These are phyloP conservation scores for Damaliscus lunatus DNA, from an alignment of 2,113 vertebrate genomes.

Conservation along the genomic window DNA sequence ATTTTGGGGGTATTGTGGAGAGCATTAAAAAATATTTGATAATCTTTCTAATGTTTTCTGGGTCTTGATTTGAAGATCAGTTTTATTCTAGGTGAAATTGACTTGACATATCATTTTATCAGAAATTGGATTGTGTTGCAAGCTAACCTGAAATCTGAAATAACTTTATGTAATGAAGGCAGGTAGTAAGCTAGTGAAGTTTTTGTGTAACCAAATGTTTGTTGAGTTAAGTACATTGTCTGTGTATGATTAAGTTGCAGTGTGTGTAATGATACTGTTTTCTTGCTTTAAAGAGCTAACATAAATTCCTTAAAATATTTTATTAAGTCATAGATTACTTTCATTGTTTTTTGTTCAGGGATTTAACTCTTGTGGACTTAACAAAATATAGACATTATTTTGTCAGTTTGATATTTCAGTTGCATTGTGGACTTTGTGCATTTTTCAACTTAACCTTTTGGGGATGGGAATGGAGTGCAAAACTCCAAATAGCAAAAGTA, in stretches of 20 bases:
- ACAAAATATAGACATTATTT: not conserved
- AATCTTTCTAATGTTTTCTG: conserved; percentile 37
- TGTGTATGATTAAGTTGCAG: not conserved
- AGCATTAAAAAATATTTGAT: conserved; percentile 20
- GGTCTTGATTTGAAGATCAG: conserved; percentile 39
- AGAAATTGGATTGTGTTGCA: not conserved
- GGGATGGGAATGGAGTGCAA: not conserved
- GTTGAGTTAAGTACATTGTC: not conserved
- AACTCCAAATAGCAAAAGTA: not conserved
- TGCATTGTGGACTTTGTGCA: not conserved
- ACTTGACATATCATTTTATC: conserved; percentile 14
- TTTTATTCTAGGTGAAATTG: conserved; percentile 44
- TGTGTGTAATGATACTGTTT: not conserved
- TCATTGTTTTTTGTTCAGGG: conserved; percentile 22
- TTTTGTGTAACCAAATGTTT: not conserved
- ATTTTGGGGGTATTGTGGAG: not conserved
- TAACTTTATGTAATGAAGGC: not conserved
- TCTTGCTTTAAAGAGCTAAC: conserved; percentile 35
- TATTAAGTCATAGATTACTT: not conserved
- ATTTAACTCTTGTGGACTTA: conserved; percentile 20
- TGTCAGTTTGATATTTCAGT: not conserved
- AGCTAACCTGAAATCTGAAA: not conserved
- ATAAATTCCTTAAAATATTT: conserved; percentile 16
- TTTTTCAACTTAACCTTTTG: conserved; percentile 39
- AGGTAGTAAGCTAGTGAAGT: not conserved